phyloP scores from a whole-genome alignment of 2,113 vertebrate genomes.

The Gopherus evgoodei region DNA sequence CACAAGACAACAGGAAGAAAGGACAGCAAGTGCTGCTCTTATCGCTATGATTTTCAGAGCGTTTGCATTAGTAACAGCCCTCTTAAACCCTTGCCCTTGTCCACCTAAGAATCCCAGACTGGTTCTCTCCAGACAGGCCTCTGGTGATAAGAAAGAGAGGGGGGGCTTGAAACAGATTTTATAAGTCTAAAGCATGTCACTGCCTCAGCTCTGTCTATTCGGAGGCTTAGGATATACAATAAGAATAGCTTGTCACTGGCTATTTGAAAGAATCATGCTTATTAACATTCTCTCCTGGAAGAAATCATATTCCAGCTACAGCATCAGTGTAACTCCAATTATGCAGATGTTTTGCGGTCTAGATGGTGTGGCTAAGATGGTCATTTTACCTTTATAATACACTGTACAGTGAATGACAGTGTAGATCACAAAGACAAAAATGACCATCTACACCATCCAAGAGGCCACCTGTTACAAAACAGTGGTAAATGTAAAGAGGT shows the following conservation, averaged over 20 bases:
- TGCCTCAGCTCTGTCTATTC: background rate
- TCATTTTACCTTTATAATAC: background rate
- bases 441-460: background rate
- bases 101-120: background rate
- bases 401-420: rapidly evolving
- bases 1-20: background rate
- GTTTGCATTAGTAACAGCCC: background rate
- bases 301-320: no score
- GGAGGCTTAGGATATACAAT: background rate
- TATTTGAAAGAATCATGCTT: rapidly evolving
- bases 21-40: background rate
- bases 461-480: background rate
- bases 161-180: background rate
- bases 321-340: background rate
- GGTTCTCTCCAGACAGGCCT: background rate
- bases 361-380: background rate
- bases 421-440: background rate
- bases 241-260: background rate
- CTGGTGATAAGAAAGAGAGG: background rate
- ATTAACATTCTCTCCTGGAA: background rate
- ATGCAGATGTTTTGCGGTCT: rapidly evolving
- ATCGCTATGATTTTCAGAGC: background rate
- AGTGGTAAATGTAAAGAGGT: rapidly evolving
- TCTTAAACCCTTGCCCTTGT: background rate
- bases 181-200: background rate